A percentile compares a stretch with the other conserved stretches of the same genome.
phyloP scores from a whole-genome alignment of 2,888 invertebrate species.

The Schizotus pectinicornis region DNA sequence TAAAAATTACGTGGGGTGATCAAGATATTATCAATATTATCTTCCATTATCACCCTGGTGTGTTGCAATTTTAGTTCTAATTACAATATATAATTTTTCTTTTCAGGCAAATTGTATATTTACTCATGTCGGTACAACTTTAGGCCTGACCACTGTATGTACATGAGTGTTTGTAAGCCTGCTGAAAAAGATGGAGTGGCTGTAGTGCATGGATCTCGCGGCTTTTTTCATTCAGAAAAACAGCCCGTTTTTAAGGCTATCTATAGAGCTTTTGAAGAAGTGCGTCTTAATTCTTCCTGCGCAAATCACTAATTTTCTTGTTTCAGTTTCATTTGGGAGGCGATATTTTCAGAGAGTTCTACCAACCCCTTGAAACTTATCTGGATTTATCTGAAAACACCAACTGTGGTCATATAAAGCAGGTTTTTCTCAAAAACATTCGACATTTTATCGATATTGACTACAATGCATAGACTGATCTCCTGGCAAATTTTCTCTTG shows the following conservation, averaged over 20 bases:
- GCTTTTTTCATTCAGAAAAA: constrained; percentile 84
- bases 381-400: constrained; percentile 63
- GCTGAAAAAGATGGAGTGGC: constrained; percentile 73
- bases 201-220: constrained; percentile 87
- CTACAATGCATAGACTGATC: constrained; percentile 35
- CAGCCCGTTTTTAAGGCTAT: constrained; percentile 83
- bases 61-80: constrained; percentile 23
- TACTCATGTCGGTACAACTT: constrained; percentile 90
- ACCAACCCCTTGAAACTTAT: constrained; percentile 65
- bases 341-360: constrained; percentile 68
- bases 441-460: constrained; percentile 55
- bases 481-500: no score
- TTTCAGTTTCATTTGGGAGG: constrained; percentile 69
- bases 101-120: constrained; percentile 74
- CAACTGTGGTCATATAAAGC: constrained; percentile 69
- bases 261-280: constrained; percentile 69
- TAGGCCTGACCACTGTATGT: constrained; percentile 96
- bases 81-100: constrained; percentile 11
- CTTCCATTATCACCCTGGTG: constrained; percentile 82
- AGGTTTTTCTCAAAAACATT: constrained; percentile 61
- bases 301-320: constrained; percentile 7
- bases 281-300: constrained; percentile 39
- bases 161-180: constrained; percentile 81
- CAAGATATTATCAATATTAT: constrained; percentile 94
- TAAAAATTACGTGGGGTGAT: constrained; percentile 95